A percentile compares a stretch with the other conserved stretches of the same genome.
Evolutionary conservation across 2,113 vertebrate genomes (phyloP).

Genomic region (Callithrix jacchus): DNA sequence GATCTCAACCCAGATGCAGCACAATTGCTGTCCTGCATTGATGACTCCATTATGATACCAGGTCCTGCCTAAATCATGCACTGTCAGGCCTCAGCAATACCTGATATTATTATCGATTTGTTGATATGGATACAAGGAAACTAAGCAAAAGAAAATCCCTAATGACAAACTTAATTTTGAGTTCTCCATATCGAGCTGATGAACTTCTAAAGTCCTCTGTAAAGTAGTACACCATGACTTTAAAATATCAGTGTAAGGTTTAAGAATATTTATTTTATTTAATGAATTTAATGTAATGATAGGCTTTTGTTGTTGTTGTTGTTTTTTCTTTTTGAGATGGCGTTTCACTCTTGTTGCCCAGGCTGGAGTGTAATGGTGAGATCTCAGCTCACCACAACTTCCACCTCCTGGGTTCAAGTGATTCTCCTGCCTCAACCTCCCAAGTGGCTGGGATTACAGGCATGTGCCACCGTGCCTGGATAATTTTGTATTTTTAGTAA

Average conservation of each 20-base stretch:
- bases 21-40: fast-evolving
- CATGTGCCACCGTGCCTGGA: too few species aligned
- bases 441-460: too few species aligned
- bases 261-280: background rate
- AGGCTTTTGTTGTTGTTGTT: background rate
- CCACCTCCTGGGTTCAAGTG: too few species aligned
- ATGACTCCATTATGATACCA: fast-evolving
- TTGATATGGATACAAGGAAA: background rate
- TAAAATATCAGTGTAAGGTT: background rate
- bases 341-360: too few species aligned
- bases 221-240: background rate
- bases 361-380: too few species aligned
- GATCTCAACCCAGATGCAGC: fast-evolving
- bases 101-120: background rate
- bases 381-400: too few species aligned
- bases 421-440: too few species aligned
- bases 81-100: too few species aligned
- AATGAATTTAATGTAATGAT: background rate
- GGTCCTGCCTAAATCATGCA: fast-evolving
- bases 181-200: too few species aligned
- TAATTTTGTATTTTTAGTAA: too few species aligned
- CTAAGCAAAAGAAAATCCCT: background rate
- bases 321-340: too few species aligned
- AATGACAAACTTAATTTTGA: too few species aligned
- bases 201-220: background rate